phyloP scores from a whole-genome alignment of 2,888 invertebrate species.

The Tethea ocularis region DNA sequence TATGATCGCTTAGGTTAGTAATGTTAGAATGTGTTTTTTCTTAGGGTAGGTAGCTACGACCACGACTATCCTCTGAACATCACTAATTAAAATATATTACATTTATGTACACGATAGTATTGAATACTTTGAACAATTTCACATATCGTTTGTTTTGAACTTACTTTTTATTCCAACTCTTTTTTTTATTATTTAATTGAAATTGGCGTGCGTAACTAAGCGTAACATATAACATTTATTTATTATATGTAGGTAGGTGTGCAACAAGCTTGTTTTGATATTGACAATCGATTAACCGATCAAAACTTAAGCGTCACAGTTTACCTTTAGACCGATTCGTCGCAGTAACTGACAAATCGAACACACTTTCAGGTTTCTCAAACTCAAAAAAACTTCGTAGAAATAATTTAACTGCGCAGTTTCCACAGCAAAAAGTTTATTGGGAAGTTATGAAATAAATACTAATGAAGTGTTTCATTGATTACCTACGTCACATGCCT shows the following conservation, averaged over 20 bases:
- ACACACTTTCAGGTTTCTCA: conserved; percentile 47
- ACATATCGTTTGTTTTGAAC: too few species aligned
- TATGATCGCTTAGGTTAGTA: too few species aligned
- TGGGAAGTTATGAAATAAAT: conserved; percentile 17
- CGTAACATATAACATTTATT: conserved; percentile 45
- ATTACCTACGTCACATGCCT: conserved; percentile 10
- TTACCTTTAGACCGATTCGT: conserved; percentile 59
- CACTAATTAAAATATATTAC: too few species aligned
- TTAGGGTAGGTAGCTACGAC: too few species aligned
- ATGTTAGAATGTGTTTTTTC: too few species aligned
- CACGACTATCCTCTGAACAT: too few species aligned
- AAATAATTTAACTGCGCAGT: conserved; percentile 12
- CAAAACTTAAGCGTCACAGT: conserved; percentile 49
- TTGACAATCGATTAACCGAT: conserved; percentile 63
- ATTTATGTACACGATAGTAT: too few species aligned
- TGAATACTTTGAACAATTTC: too few species aligned
- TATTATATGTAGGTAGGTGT: too few species aligned
- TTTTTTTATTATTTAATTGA: conserved; percentile 15
- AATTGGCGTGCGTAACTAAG: conserved; percentile 35
- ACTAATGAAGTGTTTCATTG: conserved; percentile 5
- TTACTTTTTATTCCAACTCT: too few species aligned
- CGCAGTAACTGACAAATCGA: conserved; percentile 53
- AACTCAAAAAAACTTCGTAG: conserved; percentile 35
- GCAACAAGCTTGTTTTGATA: conserved; percentile 52
- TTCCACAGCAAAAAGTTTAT: conserved; percentile 13